Conservation (phyloP, 2,113 vertebrate genomes). For the Dascyllus trimaculatus region DNA sequence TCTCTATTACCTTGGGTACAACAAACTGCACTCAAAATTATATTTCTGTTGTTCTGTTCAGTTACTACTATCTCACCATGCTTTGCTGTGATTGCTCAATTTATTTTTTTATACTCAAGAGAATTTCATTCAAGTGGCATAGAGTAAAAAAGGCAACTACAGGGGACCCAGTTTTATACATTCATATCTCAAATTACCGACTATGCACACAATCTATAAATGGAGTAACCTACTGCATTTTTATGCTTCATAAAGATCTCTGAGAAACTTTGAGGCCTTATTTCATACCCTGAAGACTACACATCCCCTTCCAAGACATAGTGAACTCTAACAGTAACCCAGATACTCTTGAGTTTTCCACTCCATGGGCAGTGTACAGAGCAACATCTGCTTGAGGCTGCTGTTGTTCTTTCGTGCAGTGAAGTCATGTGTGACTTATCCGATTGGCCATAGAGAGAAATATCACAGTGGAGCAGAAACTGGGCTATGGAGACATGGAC, state of each 20-base stretch:
- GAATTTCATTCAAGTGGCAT: constrained; percentile 28
- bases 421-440: constrained; percentile 80
- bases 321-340: constrained; percentile 50
- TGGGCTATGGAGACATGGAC: constrained; percentile 74
- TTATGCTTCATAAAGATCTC: constrained; percentile 35
- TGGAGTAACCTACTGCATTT: constrained; percentile 15
- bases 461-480: constrained; percentile 75
- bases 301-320: constrained; percentile 33
- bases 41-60: not conserved
- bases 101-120: constrained; percentile 10
- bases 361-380: constrained; percentile 64
- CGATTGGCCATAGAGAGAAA: constrained; percentile 76
- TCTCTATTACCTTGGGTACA: constrained; percentile 61
- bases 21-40: constrained; percentile 5
- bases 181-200: constrained; percentile 44
- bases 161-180: constrained; percentile 19
- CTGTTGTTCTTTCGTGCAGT: constrained; percentile 76
- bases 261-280: constrained; percentile 27
- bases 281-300: constrained; percentile 28
- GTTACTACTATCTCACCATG: constrained; percentile 6
- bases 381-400: constrained; percentile 76
- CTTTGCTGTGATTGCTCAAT: not conserved
- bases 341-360: constrained; percentile 69
- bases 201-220: constrained; percentile 27
- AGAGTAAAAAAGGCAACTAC: constrained; percentile 15